These are phyloP conservation scores for Chloropsis hardwickii DNA, from an alignment of 2,113 vertebrate species.

Conservation along the genomic window DNA sequence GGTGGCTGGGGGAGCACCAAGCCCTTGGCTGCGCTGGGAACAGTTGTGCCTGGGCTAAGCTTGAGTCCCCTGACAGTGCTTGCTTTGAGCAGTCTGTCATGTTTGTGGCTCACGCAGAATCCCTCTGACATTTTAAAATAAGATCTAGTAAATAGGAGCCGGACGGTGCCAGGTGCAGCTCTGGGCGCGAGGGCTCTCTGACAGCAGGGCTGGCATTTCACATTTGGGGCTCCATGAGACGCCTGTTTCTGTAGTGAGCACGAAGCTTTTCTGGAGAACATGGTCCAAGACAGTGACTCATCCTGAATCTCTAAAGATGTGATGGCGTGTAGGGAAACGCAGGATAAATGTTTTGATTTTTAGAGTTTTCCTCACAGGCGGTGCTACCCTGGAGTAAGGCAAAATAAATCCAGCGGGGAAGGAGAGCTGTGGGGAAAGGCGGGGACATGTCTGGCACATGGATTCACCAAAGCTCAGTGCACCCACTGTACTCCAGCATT, in stretches of 20 bases:
- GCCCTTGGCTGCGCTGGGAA: fast-evolving
- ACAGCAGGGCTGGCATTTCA: background rate
- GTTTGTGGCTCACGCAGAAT: background rate
- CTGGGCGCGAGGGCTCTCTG: background rate
- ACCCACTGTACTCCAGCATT: background rate
- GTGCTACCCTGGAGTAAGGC: background rate
- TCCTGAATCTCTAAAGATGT: background rate
- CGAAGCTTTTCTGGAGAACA: background rate
- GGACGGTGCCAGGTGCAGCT: background rate
- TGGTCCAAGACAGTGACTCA: slow-evolving; percentile 34
- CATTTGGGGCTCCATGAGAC: background rate
- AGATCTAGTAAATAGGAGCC: slow-evolving; percentile 4
- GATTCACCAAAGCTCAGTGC: background rate
- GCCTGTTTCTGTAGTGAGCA: background rate
- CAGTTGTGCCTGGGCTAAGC: background rate
- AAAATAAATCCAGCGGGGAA: background rate
- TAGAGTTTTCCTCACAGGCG: background rate
- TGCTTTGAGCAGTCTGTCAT: background rate
- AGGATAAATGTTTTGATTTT: slow-evolving; percentile 53
- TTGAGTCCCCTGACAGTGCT: background rate
- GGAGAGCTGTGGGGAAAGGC: background rate
- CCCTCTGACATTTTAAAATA: slow-evolving; percentile 22
- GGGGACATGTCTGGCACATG: background rate
- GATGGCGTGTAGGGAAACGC: background rate
- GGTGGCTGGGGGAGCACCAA: background rate